These are phyloP conservation scores for Cyclina sinensis DNA, from an alignment of 1,140 invertebrate genomes.

Conservation along the genomic window DNA sequence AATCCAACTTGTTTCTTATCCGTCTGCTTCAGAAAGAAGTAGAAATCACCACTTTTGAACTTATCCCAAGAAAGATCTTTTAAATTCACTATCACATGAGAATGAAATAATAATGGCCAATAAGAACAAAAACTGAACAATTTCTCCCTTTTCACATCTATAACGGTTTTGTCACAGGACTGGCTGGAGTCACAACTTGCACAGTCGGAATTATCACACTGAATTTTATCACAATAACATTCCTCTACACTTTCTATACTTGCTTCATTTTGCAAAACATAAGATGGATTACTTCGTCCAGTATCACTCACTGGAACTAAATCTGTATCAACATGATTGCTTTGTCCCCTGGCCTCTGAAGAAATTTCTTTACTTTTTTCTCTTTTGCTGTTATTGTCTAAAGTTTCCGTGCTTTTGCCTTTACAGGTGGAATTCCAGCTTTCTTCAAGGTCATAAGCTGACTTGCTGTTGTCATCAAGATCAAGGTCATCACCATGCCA, in stretches of 20 bases:
- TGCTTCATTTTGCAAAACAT: background rate
- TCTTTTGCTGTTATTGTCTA: background rate
- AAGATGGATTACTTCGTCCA: background rate
- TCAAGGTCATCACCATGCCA: background rate
- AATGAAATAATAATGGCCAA: conserved; percentile 47
- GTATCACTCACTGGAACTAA: background rate
- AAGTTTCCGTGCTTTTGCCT: background rate
- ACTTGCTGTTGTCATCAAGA: conserved; percentile 2
- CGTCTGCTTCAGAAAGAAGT: conserved; percentile 36
- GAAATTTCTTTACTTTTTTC: background rate
- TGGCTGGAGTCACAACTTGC: background rate
- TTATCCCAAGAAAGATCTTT: conserved; percentile 5
- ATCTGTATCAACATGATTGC: background rate
- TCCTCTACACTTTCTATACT: background rate
- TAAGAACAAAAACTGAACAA: background rate
- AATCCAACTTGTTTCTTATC: background rate
- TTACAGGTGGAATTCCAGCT: background rate
- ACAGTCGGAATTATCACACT: background rate
- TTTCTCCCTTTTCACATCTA: background rate
- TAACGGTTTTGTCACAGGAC: background rate
- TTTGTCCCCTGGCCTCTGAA: background rate
- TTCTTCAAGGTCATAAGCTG: background rate
- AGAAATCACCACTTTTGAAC: conserved; percentile 38
- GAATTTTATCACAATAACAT: background rate
- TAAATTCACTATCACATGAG: conserved; percentile 50